A percentile compares a stretch with the other conserved stretches of the same genome.
phyloP scores from a whole-genome alignment of 2,797 vertebrate genomes.

The Limosa lapponica region DNA sequence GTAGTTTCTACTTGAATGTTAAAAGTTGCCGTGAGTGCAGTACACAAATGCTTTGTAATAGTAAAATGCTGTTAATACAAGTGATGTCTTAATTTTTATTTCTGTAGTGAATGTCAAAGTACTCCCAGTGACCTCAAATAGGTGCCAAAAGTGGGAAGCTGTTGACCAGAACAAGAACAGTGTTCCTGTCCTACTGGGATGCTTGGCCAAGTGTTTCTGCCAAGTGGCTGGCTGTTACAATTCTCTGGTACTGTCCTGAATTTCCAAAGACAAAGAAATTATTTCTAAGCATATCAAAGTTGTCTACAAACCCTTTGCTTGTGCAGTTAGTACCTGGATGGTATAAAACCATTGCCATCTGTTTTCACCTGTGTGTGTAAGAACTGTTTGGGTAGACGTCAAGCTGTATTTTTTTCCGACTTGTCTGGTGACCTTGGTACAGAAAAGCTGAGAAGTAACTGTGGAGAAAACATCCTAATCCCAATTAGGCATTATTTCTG shows the following conservation, averaged over 20 bases:
- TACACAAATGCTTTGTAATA: background rate
- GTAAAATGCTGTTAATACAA: background rate
- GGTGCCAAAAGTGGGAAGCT: background rate
- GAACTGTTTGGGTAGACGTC: background rate
- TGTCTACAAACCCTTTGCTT: background rate
- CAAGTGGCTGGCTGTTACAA: background rate
- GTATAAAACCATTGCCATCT: background rate
- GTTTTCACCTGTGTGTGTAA: background rate
- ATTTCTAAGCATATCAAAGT: background rate
- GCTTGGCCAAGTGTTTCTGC: background rate
- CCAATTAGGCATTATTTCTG: background rate
- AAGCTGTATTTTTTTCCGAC: background rate
- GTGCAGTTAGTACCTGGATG: background rate
- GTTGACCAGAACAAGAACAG: background rate
- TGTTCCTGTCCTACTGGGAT: background rate
- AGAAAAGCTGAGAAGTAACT: background rate
- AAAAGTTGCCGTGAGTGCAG: background rate
- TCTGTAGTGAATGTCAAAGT: background rate
- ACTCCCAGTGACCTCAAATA: background rate
- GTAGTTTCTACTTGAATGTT: background rate
- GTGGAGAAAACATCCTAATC: background rate
- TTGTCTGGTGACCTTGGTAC: background rate
- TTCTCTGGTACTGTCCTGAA: background rate
- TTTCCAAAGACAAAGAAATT: background rate
- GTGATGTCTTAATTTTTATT: background rate